Evolutionary conservation across 1,140 invertebrate genomes (phyloP), one percentile per base, ranked within the genome.

Genomic region (Panagrolaimus sp.): DNA sequence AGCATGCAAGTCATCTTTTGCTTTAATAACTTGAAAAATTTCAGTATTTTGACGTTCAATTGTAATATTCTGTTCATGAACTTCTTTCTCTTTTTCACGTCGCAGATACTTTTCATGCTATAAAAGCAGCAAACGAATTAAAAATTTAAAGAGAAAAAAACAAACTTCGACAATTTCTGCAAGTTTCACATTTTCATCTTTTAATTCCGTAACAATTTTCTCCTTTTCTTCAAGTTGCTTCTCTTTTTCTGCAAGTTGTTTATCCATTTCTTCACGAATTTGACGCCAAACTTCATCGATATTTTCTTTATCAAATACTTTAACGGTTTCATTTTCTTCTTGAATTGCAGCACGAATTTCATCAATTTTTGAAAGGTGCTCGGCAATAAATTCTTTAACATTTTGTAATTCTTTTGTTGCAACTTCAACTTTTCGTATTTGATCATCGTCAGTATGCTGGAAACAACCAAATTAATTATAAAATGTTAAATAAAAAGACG

Each of bases 51-150:
- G 58, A 24, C 71, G 62, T 7, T 65, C 26, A 14, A 47, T 24
- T 32, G 17, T 17, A 9, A 10, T 21, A 8, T 52, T 69, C 24
- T 70, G 28, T 43, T 75, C 46, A 26, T 75, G 17, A 8, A 68
- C 21, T 46, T 75, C 72, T 17, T 28, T 55, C 26, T 73, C 71
- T 48, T 74, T 73, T 32, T 73, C 72, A n/a, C 28, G 38, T n/a
- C 71, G 58, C 10, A 75, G n/a, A 32, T 73, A 68, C n/a, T 66
- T 68, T 45, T 73, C 71, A 46, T 73, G 72, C 73, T 73, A 43
- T 43, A 68, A 43, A 14, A 2, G 4, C 47, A 65, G n/a, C n/a
- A 66, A 24, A 28, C 64, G 17, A 67, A 67, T 4, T 55, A 32
- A 3, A 3, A 3, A 67, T 43, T 1, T 1, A 38, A 38, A 38